A percentile compares a stretch with the other conserved stretches of the same genome.
These are phyloP conservation scores for Lepilemur ruficaudatus DNA, from an alignment of 2,797 vertebrate genomes.

Conservation along the genomic window DNA sequence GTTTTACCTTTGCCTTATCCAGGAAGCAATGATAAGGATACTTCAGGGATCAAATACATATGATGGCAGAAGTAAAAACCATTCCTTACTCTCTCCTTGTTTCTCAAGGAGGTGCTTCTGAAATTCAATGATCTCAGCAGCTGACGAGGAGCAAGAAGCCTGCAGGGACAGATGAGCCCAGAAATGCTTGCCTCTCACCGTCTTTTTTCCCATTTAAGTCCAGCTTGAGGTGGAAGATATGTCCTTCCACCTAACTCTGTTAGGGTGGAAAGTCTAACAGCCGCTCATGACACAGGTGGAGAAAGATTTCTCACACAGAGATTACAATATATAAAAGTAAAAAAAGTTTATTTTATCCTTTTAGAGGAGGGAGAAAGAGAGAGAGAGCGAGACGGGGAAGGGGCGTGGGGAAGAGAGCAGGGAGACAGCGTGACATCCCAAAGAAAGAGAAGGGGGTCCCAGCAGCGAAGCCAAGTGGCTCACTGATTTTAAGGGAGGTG, in stretches of 20 bases:
- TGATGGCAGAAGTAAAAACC: background rate
- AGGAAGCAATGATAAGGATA: background rate
- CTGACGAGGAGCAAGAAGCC: background rate
- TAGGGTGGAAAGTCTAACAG: too few relatives aligned
- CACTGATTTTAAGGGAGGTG: too few relatives aligned
- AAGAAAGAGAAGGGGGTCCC: too few relatives aligned
- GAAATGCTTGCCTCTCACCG: background rate
- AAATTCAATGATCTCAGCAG: background rate
- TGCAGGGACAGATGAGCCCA: background rate
- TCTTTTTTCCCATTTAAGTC: background rate
- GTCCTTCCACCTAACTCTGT: background rate
- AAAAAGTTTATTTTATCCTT: too few relatives aligned
- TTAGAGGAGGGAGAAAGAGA: too few relatives aligned
- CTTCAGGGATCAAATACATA: background rate
- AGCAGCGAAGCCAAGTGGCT: too few relatives aligned
- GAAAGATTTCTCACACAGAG: too few relatives aligned
- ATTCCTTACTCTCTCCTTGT: accelerated
- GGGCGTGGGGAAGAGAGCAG: too few relatives aligned
- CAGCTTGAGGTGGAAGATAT: accelerated
- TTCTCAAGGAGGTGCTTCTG: background rate
- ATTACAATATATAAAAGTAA: too few relatives aligned
- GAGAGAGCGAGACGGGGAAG: too few relatives aligned
- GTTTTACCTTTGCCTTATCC: background rate
- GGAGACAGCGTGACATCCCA: too few relatives aligned
- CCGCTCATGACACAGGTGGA: too few relatives aligned